These are phyloP conservation scores for Meloe dianella DNA, from an alignment of 2,888 invertebrate genomes.

Conservation along the genomic window DNA sequence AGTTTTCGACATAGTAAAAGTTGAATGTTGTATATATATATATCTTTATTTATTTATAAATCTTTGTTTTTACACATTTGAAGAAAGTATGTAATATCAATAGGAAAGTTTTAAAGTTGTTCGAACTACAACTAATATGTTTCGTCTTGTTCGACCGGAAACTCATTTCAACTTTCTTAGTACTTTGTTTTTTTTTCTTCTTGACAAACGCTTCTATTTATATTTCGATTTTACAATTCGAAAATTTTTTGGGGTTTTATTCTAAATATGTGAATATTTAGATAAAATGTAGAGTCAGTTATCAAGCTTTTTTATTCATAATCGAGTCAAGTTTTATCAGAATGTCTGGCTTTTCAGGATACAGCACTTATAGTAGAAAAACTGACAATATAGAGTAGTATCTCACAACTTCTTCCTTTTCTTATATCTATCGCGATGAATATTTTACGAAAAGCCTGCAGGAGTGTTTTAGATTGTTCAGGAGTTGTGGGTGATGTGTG, in stretches of 20 bases:
- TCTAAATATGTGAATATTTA: background rate
- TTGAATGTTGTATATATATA: constrained; percentile 12
- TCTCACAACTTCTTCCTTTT: background rate
- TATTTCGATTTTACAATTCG: constrained; percentile 15
- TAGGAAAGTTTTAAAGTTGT: constrained; percentile 54
- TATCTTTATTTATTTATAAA: constrained; percentile 35
- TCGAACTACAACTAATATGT: constrained; percentile 52
- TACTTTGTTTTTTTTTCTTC: constrained; percentile 14
- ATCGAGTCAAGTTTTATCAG: no score
- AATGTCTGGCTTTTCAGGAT: background rate
- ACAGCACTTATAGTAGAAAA: background rate
- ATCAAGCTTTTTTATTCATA: background rate
- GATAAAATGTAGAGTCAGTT: no score
- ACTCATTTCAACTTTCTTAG: constrained; percentile 32
- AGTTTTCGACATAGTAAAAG: constrained; percentile 34
- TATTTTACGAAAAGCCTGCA: background rate
- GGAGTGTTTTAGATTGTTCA: background rate
- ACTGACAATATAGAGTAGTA: background rate
- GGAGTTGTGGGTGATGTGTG: constrained; percentile 1
- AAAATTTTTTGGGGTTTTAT: background rate
- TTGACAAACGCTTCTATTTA: constrained; percentile 15
- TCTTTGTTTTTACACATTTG: background rate
- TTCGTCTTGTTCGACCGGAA: constrained; percentile 44
- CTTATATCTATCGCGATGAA: constrained; percentile 7
- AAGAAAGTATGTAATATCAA: background rate